phyloP scores from a whole-genome alignment of 2,888 invertebrate species.

The Rhagonycha lutea region DNA sequence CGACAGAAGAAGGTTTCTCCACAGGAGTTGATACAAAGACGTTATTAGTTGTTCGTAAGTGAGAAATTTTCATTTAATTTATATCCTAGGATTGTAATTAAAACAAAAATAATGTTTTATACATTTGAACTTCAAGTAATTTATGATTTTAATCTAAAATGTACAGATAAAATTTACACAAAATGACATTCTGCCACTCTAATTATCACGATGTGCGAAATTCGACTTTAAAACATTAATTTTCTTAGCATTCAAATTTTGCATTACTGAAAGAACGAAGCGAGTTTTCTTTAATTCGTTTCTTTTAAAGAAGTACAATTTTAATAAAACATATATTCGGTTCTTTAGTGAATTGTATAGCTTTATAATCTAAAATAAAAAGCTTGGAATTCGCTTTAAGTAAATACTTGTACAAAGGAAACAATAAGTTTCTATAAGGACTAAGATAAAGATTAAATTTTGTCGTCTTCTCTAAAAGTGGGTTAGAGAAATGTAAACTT shows the following conservation, averaged over 20 bases:
- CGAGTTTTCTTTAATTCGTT: not conserved
- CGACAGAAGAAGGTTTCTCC: constrained; percentile 73
- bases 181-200: not conserved
- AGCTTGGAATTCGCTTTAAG: not conserved
- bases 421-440: not conserved
- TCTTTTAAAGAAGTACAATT: not conserved
- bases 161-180: not conserved
- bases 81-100: not conserved
- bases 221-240: not conserved
- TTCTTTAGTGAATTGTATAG: not conserved
- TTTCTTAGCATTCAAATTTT: not conserved
- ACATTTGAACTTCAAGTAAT: not conserved
- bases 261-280: no score
- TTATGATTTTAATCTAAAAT: constrained; percentile 3
- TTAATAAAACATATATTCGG: not conserved
- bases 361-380: not conserved
- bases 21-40: constrained; percentile 68
- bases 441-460: constrained; percentile 3
- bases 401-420: constrained; percentile 3
- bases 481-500: constrained; percentile 1
- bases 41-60: constrained; percentile 78
- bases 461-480: not conserved
- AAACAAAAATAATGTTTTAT: not conserved
- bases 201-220: not conserved
- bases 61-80: constrained; percentile 16